Evolutionary conservation across 2,113 vertebrate genomes (phyloP).

Genomic region (Chloroceryle aenea): DNA sequence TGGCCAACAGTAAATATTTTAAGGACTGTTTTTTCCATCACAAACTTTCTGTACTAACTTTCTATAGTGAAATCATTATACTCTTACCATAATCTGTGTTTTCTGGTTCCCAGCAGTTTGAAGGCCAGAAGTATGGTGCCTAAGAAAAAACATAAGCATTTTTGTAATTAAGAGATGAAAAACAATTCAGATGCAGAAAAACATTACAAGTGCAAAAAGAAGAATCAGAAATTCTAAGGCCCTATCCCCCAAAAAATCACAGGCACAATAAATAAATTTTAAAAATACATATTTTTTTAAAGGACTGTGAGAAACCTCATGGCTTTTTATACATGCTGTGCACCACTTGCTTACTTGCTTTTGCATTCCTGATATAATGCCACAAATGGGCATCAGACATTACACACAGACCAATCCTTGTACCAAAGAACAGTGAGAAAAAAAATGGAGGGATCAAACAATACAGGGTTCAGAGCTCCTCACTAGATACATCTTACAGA

Average conservation of each 20-base stretch:
- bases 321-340: not conserved
- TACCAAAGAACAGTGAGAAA: not conserved
- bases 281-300: not conserved
- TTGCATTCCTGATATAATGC: not conserved
- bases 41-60: not conserved
- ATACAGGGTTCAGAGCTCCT: not conserved
- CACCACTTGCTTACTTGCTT: not conserved
- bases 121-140: constrained; percentile 98
- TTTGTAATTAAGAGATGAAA: not conserved
- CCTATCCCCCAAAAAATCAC: not conserved
- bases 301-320: not conserved
- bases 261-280: not conserved
- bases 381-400: not conserved
- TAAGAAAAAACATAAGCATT: constrained; percentile 64
- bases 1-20: not conserved
- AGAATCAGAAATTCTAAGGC: not conserved
- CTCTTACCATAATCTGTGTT: constrained; percentile 96
- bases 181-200: not conserved
- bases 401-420: not conserved
- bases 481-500: not conserved
- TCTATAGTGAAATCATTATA: not conserved
- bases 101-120: constrained; percentile 98
- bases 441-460: not conserved
- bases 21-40: not conserved
- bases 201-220: not conserved